Conservation (phyloP, 2,797 vertebrate species). For the Falco novaeseelandiae region DNA sequence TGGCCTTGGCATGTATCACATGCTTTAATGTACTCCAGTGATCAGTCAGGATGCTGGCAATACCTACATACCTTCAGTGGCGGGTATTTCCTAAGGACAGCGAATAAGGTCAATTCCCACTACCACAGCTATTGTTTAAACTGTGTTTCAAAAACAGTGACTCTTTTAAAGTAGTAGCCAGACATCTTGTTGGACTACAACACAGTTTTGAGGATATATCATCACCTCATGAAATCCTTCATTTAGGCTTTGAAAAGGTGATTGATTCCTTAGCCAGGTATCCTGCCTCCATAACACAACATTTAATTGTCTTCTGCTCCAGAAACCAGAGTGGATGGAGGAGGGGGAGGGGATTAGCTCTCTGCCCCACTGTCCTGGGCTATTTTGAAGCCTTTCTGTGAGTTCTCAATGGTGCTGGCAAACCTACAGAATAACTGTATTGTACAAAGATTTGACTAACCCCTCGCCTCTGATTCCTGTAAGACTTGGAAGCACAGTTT, state of each 20-base stretch:
- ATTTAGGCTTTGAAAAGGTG: not conserved
- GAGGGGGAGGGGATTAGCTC: not conserved
- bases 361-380: not conserved
- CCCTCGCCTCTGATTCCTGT: not conserved
- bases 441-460: not conserved
- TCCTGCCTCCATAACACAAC: not conserved
- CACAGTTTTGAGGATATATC: not conserved
- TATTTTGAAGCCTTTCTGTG: not conserved
- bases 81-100: not conserved
- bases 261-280: not conserved
- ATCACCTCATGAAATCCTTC: not conserved
- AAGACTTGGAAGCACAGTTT: not conserved
- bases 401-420: not conserved
- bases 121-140: not conserved
- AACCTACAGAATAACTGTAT: not conserved
- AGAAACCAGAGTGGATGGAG: not conserved
- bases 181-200: not conserved
- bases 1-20: not conserved
- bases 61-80: too few species aligned
- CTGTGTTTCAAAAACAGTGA: not conserved
- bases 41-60: not conserved
- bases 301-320: not conserved
- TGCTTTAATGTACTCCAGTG: not conserved
- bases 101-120: not conserved
- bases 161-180: not conserved